These are phyloP conservation scores for Lepidurus packardi DNA, from an alignment of 1,140 invertebrate species.

Conservation along the genomic window DNA sequence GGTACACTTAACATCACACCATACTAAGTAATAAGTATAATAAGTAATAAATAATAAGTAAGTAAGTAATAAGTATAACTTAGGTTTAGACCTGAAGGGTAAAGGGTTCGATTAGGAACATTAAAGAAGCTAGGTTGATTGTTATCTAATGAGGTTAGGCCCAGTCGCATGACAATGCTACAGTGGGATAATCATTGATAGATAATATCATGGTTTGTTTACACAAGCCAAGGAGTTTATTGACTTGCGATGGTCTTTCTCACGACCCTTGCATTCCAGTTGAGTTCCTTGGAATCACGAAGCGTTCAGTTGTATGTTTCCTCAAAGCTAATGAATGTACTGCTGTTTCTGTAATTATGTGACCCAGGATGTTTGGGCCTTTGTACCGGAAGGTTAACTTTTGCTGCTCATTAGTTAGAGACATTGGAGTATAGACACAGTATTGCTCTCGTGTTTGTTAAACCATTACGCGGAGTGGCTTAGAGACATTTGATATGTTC, in stretches of 20 bases:
- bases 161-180: no score
- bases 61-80: no score
- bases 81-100: no score
- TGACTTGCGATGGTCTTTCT: background rate
- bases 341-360: no score
- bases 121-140: no score
- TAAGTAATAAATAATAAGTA: no score
- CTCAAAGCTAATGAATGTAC: background rate
- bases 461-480: background rate
- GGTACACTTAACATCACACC: no score
- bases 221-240: background rate
- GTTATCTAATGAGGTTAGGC: no score
- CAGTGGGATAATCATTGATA: background rate
- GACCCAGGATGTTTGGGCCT: no score
- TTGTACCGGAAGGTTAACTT: background rate
- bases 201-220: background rate
- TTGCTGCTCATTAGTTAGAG: background rate
- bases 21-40: no score
- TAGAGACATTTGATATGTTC: background rate
- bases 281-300: background rate
- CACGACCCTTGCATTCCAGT: background rate
- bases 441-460: background rate
- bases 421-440: background rate
- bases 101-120: no score
- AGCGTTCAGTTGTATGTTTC: background rate